These are phyloP conservation scores for Oreohelix idahoensis DNA, from an alignment of 1,140 invertebrate genomes.

Conservation along the genomic window DNA sequence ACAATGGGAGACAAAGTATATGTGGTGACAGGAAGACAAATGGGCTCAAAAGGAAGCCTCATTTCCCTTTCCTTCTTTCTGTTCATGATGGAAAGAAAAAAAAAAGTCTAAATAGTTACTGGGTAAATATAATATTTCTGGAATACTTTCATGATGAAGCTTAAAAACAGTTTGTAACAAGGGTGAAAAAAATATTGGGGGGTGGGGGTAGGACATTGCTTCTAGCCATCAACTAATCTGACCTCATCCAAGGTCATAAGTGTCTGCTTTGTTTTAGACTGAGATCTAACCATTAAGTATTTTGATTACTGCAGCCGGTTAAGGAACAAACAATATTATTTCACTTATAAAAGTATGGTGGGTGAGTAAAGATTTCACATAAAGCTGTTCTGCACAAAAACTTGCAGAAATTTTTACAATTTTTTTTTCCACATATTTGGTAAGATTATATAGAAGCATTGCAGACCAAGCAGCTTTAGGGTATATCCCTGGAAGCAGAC, in stretches of 20 bases:
- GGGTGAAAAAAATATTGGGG: conserved; percentile 22
- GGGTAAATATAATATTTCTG: conserved; percentile 52
- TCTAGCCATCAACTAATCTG: conserved; percentile 4
- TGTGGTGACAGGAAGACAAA: conserved; percentile 35
- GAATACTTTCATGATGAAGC: conserved; percentile 48
- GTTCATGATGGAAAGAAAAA: conserved; percentile 49
- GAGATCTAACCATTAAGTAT: neutral
- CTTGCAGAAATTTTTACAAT: conserved; percentile 21
- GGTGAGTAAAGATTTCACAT: conserved; percentile 5
- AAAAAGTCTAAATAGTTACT: conserved; percentile 49
- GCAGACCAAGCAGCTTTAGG: neutral
- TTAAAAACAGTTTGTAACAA: conserved; percentile 40
- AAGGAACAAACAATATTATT: too few species aligned
- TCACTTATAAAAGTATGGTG: conserved; percentile 21
- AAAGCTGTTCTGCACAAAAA: conserved; percentile 24
- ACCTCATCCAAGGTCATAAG: neutral
- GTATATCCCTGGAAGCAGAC: too few species aligned
- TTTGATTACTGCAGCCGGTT: neutral
- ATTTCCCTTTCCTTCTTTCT: conserved; percentile 49
- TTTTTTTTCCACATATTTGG: too few species aligned
- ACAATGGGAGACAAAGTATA: conserved; percentile 30
- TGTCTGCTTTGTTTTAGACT: neutral
- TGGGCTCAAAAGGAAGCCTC: conserved; percentile 70
- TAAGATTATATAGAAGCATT: neutral
- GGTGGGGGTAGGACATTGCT: conserved; percentile 19